Base-by-base conservation (phyloP, 2,888 invertebrate species). In the Apamea epomidion region DNA sequence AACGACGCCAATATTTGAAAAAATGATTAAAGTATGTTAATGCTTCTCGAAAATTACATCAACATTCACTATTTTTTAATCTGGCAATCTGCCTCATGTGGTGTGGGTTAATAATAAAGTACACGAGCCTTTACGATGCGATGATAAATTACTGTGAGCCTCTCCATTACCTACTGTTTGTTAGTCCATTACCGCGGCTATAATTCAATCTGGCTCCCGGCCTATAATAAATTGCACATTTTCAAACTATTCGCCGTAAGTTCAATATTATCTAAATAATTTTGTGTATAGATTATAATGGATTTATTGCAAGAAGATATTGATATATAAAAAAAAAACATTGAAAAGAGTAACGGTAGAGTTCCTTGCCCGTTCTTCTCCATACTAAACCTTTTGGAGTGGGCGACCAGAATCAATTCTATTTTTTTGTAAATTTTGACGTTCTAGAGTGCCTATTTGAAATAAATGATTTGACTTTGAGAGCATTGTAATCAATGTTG, bases 151-250 rank as follows among this genome's bases (percentile, higher is more conserved):
- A 76, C 68, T 68, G 37, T 12, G 70, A 51, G 68, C 69, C 58
- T 67, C 74, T 80, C 77, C 77, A 81, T 88, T 82, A 82, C 84
- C 21, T 42, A 64, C 73, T 74, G 69, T 45, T 65, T 74, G 69
- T 45, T 65, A 74, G 78, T 81, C 80, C 74, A 84, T 87, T 83
- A 85, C 62, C 68, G 54, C 62, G 42, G 62, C n/a, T 78, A 85
- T 88, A 87, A 90, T 76, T 88, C 85, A 84, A 76, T 78, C 74
- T 54, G 14, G 83, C 80, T 70, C 74, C 48, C 18, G 48, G 62
- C 64, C 76, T 75, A 54, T 79, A 81, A 76, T 79, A 73, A 65
- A 84, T 74, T 74, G 71, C 76, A 80, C 37, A 76, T 78, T 78
- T 81, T 78, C 29, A 73, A 76, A 80, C 32, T 71, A 78, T 74